phyloP scores from a whole-genome alignment of 2,113 vertebrate species.

The Murina feae region DNA sequence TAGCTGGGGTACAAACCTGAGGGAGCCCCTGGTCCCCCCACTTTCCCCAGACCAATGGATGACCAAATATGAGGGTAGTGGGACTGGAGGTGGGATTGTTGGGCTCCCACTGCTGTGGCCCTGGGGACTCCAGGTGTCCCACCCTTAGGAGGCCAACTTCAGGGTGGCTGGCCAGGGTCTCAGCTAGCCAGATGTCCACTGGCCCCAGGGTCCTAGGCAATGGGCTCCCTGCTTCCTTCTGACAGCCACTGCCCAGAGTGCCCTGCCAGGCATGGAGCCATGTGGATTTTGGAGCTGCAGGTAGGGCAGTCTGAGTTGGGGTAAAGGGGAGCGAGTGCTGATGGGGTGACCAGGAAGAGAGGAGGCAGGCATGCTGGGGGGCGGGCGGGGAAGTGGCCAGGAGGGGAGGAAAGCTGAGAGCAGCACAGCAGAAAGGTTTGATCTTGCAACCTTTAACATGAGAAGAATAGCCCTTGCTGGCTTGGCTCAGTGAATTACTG shows the following conservation, averaged over 20 bases:
- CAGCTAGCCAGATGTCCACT: background rate
- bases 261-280: background rate
- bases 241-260: background rate
- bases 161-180: background rate
- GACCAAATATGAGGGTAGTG: background rate
- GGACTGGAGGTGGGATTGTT: background rate
- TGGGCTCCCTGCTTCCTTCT: background rate
- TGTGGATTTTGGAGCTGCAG: background rate
- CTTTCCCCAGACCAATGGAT: background rate
- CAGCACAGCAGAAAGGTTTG: background rate
- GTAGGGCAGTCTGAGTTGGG: background rate
- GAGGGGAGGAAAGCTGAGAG: background rate
- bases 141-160: background rate
- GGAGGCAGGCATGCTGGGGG: background rate
- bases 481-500: background rate
- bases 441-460: background rate
- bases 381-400: background rate
- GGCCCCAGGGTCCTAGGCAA: background rate
- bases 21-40: background rate
- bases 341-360: background rate
- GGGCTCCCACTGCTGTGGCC: background rate
- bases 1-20: background rate
- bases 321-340: background rate
- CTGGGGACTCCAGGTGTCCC: background rate
- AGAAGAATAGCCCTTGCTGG: background rate